These are phyloP conservation scores for Cardiocondyla obscurior DNA, from an alignment of 1,140 invertebrate genomes.

Conservation along the genomic window DNA sequence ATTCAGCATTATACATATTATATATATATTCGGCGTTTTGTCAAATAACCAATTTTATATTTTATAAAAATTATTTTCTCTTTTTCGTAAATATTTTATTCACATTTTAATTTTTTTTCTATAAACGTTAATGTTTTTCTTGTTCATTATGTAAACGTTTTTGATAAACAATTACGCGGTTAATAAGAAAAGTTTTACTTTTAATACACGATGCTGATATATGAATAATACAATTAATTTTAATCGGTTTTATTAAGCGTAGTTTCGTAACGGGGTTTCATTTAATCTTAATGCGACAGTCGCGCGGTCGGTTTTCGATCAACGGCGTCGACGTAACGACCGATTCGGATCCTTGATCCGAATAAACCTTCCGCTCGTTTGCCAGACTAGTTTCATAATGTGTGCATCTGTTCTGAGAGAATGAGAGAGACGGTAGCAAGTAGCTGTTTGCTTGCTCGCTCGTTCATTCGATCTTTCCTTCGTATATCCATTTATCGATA, in stretches of 20 bases:
- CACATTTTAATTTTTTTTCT: not conserved
- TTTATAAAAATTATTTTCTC: not conserved
- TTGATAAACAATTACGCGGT: not conserved
- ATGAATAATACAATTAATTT: constrained; percentile 14
- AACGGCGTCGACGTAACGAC: constrained; percentile 43
- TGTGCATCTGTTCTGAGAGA: constrained; percentile 63
- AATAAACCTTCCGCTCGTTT: constrained; percentile 68
- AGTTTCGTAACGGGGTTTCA: constrained; percentile 4
- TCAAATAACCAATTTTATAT: not conserved
- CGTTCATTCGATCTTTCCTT: not conserved
- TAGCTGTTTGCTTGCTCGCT: constrained; percentile 73
- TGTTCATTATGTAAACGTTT: not conserved
- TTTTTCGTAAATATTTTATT: not conserved
- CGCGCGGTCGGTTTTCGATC: constrained; percentile 27
- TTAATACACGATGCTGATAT: not conserved
- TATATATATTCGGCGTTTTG: not conserved
- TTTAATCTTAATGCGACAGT: constrained; percentile 41
- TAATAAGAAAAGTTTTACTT: not conserved
- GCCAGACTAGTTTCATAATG: constrained; percentile 65
- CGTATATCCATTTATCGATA: not conserved
- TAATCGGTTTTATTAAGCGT: not conserved
- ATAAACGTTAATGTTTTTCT: not conserved
- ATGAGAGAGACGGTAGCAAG: constrained; percentile 66
- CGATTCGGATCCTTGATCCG: constrained; percentile 72
- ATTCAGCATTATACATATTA: not conserved